Conservation (phyloP, 2,113 vertebrate species). For the Anthoscopus minutus region DNA sequence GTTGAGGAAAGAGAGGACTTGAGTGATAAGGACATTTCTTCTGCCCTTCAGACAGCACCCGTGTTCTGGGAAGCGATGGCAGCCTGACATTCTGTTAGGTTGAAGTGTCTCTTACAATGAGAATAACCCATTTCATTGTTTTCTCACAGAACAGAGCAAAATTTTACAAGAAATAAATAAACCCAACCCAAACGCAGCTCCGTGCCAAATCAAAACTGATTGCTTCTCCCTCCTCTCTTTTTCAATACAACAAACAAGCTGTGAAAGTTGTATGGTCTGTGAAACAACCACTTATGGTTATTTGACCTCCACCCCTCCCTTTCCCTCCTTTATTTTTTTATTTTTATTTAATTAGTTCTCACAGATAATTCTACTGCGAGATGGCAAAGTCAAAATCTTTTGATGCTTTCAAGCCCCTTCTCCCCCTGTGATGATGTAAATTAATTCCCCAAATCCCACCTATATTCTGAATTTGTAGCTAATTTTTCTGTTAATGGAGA, state of each 20-base stretch:
- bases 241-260: neutral
- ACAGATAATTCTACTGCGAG: neutral
- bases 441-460: conserved; percentile 34
- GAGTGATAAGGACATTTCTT: neutral
- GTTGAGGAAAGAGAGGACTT: neutral
- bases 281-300: neutral
- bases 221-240: neutral
- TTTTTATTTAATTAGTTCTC: neutral
- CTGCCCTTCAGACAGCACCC: neutral
- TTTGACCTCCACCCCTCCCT: neutral
- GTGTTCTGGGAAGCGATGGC: neutral
- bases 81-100: neutral
- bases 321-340: neutral
- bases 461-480: neutral
- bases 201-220: neutral
- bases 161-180: neutral
- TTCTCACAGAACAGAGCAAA: neutral
- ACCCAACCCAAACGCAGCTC: neutral
- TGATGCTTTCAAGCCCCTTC: conserved; percentile 1
- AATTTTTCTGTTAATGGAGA: neutral
- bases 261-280: neutral
- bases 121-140: neutral
- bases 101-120: neutral
- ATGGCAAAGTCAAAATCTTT: conserved; percentile 17
- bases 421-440: neutral